A percentile compares a stretch with the other conserved stretches of the same genome.
Evolutionary conservation across 2,797 vertebrate species (phyloP).

Genomic region (Etheostoma nigrum): DNA sequence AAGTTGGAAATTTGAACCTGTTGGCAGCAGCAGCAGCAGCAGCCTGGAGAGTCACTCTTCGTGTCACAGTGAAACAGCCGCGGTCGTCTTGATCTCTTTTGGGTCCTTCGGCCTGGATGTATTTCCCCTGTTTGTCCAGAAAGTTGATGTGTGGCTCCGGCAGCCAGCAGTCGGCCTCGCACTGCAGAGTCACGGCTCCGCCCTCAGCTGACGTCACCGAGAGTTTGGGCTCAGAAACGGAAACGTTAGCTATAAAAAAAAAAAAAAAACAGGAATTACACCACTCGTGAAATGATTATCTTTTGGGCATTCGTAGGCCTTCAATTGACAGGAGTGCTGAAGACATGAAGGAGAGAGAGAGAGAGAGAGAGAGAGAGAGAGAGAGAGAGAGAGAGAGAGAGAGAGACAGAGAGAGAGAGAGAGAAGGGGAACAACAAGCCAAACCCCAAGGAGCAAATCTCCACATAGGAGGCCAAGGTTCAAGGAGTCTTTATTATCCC

Average conservation of each 20-base stretch:
- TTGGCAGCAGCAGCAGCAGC: not conserved
- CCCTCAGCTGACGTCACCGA: accelerated
- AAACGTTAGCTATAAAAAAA: not conserved
- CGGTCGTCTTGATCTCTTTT: accelerated
- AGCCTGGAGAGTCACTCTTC: not conserved
- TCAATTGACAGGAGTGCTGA: too few species aligned
- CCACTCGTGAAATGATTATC: not conserved
- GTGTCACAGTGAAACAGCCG: not conserved
- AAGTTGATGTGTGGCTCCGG: conserved; percentile 7
- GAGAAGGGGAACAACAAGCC: not conserved
- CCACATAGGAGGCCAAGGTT: too few species aligned
- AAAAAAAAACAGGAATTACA: not conserved
- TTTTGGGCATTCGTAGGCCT: too few species aligned
- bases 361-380: not conserved
- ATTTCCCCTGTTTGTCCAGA: not conserved
- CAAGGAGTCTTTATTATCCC: too few species aligned
- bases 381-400: not conserved
- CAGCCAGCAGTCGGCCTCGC: conserved; percentile 26
- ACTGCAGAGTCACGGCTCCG: conserved; percentile 13
- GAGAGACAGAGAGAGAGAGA: not conserved
- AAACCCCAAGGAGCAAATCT: too few species aligned
- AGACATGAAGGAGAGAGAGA: not conserved
- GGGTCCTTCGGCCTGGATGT: not conserved
- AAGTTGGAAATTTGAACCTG: conserved; percentile 25
- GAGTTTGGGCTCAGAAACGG: conserved; percentile 10